A percentile compares a stretch with the other conserved stretches of the same genome.
Evolutionary conservation across 2,113 vertebrate species (phyloP).

Genomic region (Python bivittatus): DNA sequence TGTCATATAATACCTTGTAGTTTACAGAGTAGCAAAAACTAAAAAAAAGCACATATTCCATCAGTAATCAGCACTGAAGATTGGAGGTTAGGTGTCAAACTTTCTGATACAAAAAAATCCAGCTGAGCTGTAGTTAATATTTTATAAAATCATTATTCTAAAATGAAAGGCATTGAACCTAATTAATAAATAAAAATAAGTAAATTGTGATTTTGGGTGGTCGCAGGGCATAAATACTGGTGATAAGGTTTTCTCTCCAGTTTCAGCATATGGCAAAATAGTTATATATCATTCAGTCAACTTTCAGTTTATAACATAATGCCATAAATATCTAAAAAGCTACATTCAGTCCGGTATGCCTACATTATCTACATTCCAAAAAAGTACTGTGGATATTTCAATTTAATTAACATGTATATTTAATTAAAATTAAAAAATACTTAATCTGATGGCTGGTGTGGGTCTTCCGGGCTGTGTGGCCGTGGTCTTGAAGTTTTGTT

Average conservation of each 20-base stretch:
- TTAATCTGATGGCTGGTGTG: no score
- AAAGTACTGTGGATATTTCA: no score
- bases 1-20: background rate
- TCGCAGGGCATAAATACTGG: no score
- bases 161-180: background rate
- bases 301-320: background rate
- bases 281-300: background rate
- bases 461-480: no score
- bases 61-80: background rate
- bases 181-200: background rate
- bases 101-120: background rate
- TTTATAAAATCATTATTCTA: background rate
- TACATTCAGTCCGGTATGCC: background rate
- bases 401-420: no score
- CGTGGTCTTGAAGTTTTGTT: no score
- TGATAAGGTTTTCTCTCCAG: no score
- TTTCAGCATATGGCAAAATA: background rate
- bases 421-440: no score
- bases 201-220: background rate
- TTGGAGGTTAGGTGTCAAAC: background rate
- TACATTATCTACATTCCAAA: background rate
- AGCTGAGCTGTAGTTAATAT: background rate
- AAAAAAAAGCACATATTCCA: background rate
- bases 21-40: background rate
- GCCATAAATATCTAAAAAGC: background rate